phyloP scores from a whole-genome alignment of 2,797 vertebrate species.

The Oreochromis mossambicus region DNA sequence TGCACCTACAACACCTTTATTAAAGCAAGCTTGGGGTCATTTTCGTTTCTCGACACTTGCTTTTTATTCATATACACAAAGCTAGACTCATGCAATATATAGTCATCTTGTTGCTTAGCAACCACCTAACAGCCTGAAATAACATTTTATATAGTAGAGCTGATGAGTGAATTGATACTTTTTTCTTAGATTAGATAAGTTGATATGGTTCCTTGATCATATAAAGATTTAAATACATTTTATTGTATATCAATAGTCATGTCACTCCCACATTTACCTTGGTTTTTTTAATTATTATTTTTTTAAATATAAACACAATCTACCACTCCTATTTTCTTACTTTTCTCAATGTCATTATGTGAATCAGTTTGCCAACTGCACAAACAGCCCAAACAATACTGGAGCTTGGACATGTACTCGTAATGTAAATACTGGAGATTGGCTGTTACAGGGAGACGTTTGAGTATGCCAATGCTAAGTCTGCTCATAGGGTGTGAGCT shows the following conservation, averaged over 20 bases:
- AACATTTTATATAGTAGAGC: neutral
- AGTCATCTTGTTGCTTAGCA: neutral
- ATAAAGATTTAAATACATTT: neutral
- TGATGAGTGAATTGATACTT: neutral
- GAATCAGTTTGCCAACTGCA: neutral
- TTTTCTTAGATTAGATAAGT: neutral
- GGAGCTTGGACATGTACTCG: neutral
- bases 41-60: neutral
- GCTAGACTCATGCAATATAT: neutral
- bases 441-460: neutral
- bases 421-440: neutral
- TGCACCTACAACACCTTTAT: neutral
- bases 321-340: neutral
- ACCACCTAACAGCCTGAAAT: neutral
- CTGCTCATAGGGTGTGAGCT: neutral
- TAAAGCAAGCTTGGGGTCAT: rapidly evolving
- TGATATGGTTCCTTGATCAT: neutral
- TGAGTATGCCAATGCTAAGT: neutral
- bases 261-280: neutral
- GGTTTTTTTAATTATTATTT: neutral
- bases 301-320: neutral
- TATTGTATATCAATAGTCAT: neutral
- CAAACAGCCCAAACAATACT: neutral
- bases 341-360: neutral
- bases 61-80: neutral